phyloP scores from a whole-genome alignment of 1,140 invertebrate genomes.

The Schlechtendalia chinensis region DNA sequence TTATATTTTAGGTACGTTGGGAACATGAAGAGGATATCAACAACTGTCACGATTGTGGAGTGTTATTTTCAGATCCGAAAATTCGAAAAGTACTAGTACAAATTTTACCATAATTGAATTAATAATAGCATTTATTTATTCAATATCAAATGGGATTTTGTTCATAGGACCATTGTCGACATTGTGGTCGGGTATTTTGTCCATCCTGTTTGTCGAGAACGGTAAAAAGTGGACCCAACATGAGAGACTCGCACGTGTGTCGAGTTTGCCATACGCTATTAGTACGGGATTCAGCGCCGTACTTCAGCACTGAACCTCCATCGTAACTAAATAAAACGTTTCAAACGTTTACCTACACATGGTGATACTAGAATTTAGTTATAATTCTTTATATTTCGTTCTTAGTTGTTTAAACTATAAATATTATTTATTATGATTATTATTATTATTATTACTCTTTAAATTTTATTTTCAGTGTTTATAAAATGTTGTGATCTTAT shows the following conservation, averaged over 20 bases:
- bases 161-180: slow-evolving; percentile 80
- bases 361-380: slow-evolving; percentile 47
- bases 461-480: slow-evolving; percentile 36
- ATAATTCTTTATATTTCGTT: slow-evolving; percentile 13
- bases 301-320: slow-evolving; percentile 86
- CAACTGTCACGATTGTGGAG: slow-evolving; percentile 82
- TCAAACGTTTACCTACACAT: slow-evolving; percentile 18
- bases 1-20: slow-evolving; percentile 77
- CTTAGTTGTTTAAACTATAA: slow-evolving; percentile 5
- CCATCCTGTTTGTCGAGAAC: slow-evolving; percentile 75
- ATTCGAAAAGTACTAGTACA: slow-evolving; percentile 10
- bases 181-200: slow-evolving; percentile 96
- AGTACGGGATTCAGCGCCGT: slow-evolving; percentile 87
- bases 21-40: slow-evolving; percentile 94
- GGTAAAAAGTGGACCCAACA: slow-evolving; percentile 83
- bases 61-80: slow-evolving; percentile 58
- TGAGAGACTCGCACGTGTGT: slow-evolving; percentile 84
- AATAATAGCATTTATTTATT: neutral
- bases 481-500: slow-evolving; percentile 41
- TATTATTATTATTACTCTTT: slow-evolving; percentile 18
- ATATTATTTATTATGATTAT: slow-evolving; percentile 20
- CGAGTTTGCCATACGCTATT: slow-evolving; percentile 95
- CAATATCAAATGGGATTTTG: neutral
- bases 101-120: neutral
- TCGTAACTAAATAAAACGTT: slow-evolving; percentile 33